Base-by-base conservation (phyloP, 2,888 invertebrate genomes). In the Temnothorax ravouxi region DNA sequence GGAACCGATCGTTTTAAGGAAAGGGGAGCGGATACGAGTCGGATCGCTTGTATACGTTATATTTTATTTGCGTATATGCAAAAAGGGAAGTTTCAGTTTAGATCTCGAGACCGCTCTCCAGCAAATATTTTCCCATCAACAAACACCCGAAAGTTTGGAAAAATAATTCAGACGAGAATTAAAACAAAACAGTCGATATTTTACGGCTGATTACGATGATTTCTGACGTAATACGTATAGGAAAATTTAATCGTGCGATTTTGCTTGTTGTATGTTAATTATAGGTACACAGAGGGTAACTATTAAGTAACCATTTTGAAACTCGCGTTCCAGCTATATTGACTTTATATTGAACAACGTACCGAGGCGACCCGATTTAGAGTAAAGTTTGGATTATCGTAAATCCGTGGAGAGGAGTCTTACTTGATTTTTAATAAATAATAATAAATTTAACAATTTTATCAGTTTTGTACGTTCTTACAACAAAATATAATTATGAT, bases 231-330 rank as follows among this genome's bases (percentile, higher is more conserved):
- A 4, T 5, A 15, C 0, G 13, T 9, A n/a, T 34, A 29, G n/a
- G 15, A 38, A 50, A 25, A 8, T 76, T 34, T 18, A 44, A 64
- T 25, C 18, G 15, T 11, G 25, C 3, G 15, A 44, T 56, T 67
- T 56, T 2, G 3, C 15, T 77, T 29, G 47, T 34, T 29, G 64
- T 64, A 44, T 44, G 69, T 29, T 76, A 66, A 77, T 77, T 77
- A 44, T 21, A 41, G 38, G 18, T 50, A 41, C 9, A 44, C 29
- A 67, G 38, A 34, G 56, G 34, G 44, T 47, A 69, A 34, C 54
- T 59, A 34, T 69, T 59, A 71, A 67, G 41, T n/a, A 54, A 69
- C 59, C 25, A 69, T 69, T 71, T 71, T 25, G 72, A 80, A 80
- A 61, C 47, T n/a, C 34, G 9, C n/a, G 21, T 21, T 66, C 44